These are phyloP conservation scores for Leptinotarsa juncta DNA, from an alignment of 2,888 invertebrate species.

Conservation along the genomic window DNA sequence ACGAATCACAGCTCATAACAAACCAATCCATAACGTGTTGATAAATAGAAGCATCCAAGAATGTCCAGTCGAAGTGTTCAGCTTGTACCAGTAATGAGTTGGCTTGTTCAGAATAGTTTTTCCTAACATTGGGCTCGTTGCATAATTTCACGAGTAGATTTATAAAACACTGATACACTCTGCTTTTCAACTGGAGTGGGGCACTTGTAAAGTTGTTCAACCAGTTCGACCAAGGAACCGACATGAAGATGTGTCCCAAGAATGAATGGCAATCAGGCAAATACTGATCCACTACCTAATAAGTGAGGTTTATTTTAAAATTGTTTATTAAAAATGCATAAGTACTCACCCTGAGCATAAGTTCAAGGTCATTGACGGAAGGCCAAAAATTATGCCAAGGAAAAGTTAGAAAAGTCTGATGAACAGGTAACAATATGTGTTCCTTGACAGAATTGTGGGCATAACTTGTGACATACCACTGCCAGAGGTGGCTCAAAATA, in stretches of 20 bases:
- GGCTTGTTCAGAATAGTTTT: constrained; percentile 66
- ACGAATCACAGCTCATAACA: constrained; percentile 78
- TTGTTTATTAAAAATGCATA: too few species aligned
- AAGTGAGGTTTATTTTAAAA: neutral
- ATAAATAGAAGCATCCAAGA: constrained; percentile 72
- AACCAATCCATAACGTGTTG: constrained; percentile 81
- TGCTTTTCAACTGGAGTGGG: constrained; percentile 60
- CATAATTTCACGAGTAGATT: constrained; percentile 79
- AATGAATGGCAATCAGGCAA: constrained; percentile 79
- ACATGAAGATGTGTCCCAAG: constrained; percentile 77
- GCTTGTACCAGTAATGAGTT: constrained; percentile 70
- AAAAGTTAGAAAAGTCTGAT: constrained; percentile 73
- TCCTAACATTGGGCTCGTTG: constrained; percentile 76
- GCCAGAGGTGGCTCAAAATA: constrained; percentile 74
- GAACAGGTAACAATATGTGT: constrained; percentile 74
- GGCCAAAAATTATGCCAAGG: constrained; percentile 82
- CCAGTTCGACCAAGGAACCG: constrained; percentile 76
- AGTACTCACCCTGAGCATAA: constrained; percentile 72
- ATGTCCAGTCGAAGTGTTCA: constrained; percentile 74
- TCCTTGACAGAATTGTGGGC: constrained; percentile 74
- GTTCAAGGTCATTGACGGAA: constrained; percentile 73
- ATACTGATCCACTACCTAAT: constrained; percentile 72
- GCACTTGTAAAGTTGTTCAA: constrained; percentile 66
- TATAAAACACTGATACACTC: constrained; percentile 74
- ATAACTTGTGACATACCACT: constrained; percentile 78